Evolutionary conservation across 2,113 vertebrate genomes (phyloP), one percentile per base, ranked within the genome.

Genomic region (Irena cyanogastra): DNA sequence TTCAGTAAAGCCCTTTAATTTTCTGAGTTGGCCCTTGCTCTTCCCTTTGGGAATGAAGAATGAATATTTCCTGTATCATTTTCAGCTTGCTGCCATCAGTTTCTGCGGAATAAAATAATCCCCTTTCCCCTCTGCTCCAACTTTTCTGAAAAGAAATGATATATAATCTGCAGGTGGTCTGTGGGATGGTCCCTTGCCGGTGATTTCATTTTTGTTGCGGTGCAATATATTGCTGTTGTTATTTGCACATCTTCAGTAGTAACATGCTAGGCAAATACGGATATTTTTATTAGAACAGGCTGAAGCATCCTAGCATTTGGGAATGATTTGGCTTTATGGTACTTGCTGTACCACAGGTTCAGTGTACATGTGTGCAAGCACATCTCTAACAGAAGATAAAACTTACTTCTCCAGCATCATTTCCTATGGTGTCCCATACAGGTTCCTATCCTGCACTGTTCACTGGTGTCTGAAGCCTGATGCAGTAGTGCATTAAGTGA

Each of bases 121-220:
- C 56, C 39, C 47, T 90, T 92, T 81, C 56, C 70, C 78, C 70
- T 26, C 61, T 72, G 82, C 85, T 88, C 53, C 57, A 49, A 37
- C 23, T 76, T 79, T 93, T 79, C 82, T 85, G 82, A 80, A 91
- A 92, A 72, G 28, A 92, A 89, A 85, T 95, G 45, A 93, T 93
- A 90, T 83, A 90, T 76, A 93, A 93, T 72, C 84, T 96, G 84
- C 91, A 96, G 94, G 94, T 95, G 95, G 95, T 90, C 85, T 88
- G 92, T 64, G 61, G 61, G 80, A 79, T 56, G 41, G 89, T 96
- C 96, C 93, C 94, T 91, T 45, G 77, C 41, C 1, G 1, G 57
- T 93, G 81, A 87, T 91, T 92, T 95, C 12, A 47, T 93, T 91
- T 94, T 87, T 13, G 1, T 76, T 91, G 81, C 6, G 2, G 56